These are phyloP conservation scores for Leptoclinus maculatus DNA, from an alignment of 2,797 vertebrate species.

Conservation along the genomic window DNA sequence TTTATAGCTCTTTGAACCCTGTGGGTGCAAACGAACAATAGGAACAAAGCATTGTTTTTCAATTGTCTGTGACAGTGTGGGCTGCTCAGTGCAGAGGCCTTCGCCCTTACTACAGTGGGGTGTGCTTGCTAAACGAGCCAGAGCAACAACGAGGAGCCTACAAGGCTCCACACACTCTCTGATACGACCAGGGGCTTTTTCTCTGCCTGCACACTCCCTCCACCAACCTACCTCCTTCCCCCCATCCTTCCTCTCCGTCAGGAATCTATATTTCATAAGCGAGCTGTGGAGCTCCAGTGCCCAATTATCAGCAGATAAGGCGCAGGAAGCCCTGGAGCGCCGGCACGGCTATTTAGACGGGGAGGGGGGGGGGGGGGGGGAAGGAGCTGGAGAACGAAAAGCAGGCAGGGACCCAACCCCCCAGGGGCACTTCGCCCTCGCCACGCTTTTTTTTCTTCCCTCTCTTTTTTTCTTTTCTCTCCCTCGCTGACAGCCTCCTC, in stretches of 20 bases:
- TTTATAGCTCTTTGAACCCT: constrained; percentile 61
- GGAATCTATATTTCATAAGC: constrained; percentile 89
- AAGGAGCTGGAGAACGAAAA: constrained; percentile 73
- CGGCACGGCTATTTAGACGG: constrained; percentile 86
- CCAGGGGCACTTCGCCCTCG: constrained; percentile 83
- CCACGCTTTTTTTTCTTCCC: constrained; percentile 71
- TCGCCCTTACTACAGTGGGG: constrained; percentile 64
- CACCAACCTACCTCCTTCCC: constrained; percentile 53
- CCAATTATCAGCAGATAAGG: constrained; percentile 89
- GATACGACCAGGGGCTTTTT: constrained; percentile 77
- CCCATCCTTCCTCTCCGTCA: constrained; percentile 78
- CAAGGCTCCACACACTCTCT: constrained; percentile 68
- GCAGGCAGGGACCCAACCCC: constrained; percentile 84
- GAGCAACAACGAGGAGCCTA: constrained; percentile 73
- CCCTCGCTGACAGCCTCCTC: constrained; percentile 70
- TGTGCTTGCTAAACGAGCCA: constrained; percentile 76
- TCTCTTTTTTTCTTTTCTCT: constrained; percentile 53
- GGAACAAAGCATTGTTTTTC: constrained; percentile 73
- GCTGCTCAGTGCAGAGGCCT: constrained; percentile 67
- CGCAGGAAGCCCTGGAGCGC: constrained; percentile 85
- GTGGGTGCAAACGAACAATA: constrained; percentile 60
- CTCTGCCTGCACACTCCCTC: constrained; percentile 72
- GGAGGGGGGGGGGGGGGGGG: constrained; percentile 74
- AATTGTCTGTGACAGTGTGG: constrained; percentile 69
- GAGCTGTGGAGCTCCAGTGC: constrained; percentile 86